Base-by-base conservation (phyloP, 2,888 invertebrate species). In the Polylopha cassiicola region DNA sequence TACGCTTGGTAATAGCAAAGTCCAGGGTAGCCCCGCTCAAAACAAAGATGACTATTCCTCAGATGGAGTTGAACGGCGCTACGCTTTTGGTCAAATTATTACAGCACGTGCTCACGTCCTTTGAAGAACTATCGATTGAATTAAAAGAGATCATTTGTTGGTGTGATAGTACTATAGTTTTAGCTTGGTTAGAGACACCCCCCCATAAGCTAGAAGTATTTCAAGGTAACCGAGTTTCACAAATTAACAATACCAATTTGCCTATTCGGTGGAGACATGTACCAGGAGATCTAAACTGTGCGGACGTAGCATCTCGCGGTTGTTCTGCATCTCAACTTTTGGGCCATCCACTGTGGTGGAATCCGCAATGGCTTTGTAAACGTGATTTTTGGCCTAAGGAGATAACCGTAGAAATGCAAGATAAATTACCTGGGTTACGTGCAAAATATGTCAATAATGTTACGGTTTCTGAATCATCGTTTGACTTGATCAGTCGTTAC, bases 81-180 rank as follows among this genome's bases (percentile, higher is more conserved):
- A n/a, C n/a, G 10, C 4, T 11, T 2, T 11, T 23, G 5, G 4
- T 23, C 15, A n/a, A 20, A 29, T 11, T 29, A 28, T 13, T 21
- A 37, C 21, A 9, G n/a, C n/a, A n/a, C n/a, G n/a, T n/a, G n/a
- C n/a, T 37, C 5, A 2, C 11, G 3, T 6, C 11, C 3, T 15
- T 27, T 3, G 11, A 15, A 10, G 29, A 22, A 8, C 5, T 11
- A 2, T 21, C 18, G 6, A 15, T 28, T 3, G 9, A 3, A 8
- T 22, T 31, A 3, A 10, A 27, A 22, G 18, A 27, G 3, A 10
- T 39, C 2, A 5, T 27, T 6, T 26, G 21, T 13, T 39, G 39
- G 39, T 33, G 18, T 5, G 33, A 37, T 9, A 39, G 39, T 11
- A 21, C 33, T 10, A 33, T 39, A 4, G 33, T 39, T 6, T 20